Evolutionary conservation across 92 coral and sea anemone species (phyloP), one percentile per base, ranked within the genome.

Genomic region (Plumapathes pennacea): DNA sequence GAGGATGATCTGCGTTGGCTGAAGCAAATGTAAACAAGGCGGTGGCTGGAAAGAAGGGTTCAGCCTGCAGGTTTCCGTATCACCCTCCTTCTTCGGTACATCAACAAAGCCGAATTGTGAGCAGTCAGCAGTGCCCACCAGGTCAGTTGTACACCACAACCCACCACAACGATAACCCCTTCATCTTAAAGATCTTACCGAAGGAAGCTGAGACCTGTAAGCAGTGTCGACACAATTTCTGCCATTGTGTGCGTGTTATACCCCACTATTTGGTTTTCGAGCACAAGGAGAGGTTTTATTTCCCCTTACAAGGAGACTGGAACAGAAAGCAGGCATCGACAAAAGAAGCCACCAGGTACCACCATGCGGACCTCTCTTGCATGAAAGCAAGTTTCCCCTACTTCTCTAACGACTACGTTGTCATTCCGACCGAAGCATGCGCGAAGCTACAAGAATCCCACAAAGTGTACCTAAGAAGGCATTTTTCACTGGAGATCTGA

Each of bases 301-400:
- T 67, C 24, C 85, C 67, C 4, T 11, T 77, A 5, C 37, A 69
- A 41, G 78, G 78, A 22, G 78, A 77, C 38, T 77, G 85, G 85
- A 69, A 60, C 15, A 69, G 54, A 21, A 69, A 77, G 29, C 71
- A 77, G 54, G 72, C 60, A 7, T 53, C 61, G 12, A 69, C 32
- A 50, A 22, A 29, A 36, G 78, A 77, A 31, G 64, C 77, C 7
- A 60, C 60, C 27, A 11, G 72, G 38, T 77, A 49, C 38, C 60
- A 77, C 54, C 77, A 69, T 60, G 77, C 84, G 9, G 71, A 68
- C 54, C 32, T 27, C 10, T 33, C 38, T 4, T 77, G 84, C 28
- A 51, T 77, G 60, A 60, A 52, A 29, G 43, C 59, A 33, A 50
- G 78, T 0, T 69, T 69, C 30, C 78, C 72, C 4, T 77, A 77